Evolutionary conservation across 2,888 invertebrate species (phyloP).

Genomic region (Leptopterna dolabrata): DNA sequence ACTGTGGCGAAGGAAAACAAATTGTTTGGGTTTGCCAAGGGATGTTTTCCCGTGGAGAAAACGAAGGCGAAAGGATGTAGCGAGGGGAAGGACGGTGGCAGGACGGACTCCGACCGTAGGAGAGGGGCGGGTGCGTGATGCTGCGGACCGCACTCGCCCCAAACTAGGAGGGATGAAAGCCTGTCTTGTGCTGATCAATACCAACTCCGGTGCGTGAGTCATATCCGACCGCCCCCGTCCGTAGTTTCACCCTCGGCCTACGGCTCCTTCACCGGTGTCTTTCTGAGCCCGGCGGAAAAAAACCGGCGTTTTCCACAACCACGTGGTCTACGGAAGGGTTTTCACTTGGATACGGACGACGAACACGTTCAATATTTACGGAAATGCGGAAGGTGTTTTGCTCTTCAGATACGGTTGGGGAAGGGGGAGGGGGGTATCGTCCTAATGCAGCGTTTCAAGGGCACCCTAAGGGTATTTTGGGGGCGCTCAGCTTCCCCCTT

Average conservation of each 20-base stretch:
- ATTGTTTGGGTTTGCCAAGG: conserved; percentile 3
- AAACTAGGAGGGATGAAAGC: conserved; percentile 54
- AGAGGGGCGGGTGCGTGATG: conserved; percentile 29
- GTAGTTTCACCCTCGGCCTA: conserved; percentile 3
- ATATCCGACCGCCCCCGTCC: conserved; percentile 52
- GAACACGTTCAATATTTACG: too few relatives aligned
- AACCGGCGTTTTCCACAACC: too few relatives aligned
- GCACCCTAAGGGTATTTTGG: too few relatives aligned
- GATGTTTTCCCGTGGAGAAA: background rate
- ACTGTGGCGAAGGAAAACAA: background rate
- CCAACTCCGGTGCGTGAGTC: conserved; percentile 57
- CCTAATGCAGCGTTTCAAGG: too few relatives aligned
- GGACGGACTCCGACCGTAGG: background rate
- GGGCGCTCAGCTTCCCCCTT: too few relatives aligned
- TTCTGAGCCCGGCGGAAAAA: too few relatives aligned
- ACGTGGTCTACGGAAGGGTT: too few relatives aligned
- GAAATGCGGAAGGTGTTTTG: too few relatives aligned
- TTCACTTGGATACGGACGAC: too few relatives aligned
- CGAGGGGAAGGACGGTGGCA: background rate
- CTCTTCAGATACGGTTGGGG: too few relatives aligned
- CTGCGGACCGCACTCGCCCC: conserved; percentile 51
- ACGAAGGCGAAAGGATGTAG: background rate
- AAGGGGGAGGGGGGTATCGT: too few relatives aligned
- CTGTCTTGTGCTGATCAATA: conserved; percentile 59
- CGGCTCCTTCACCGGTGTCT: background rate